phyloP scores from a whole-genome alignment of 1,140 invertebrate genomes.

The Pseudobourletiella spinata region DNA sequence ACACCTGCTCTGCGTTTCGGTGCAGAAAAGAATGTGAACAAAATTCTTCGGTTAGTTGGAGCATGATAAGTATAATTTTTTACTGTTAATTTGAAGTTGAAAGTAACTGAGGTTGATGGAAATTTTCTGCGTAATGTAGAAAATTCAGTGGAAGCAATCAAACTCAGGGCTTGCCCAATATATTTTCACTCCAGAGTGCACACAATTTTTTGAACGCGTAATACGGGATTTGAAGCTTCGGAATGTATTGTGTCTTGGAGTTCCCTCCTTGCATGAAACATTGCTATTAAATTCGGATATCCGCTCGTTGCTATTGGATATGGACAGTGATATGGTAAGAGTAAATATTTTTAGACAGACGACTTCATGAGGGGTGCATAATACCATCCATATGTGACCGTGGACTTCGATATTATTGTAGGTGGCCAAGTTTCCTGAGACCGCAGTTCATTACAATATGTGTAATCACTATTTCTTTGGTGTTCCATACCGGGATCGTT shows the following conservation, averaged over 20 bases:
- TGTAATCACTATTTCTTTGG: conserved; percentile 18
- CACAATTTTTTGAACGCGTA: neutral
- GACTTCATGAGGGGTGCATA: neutral
- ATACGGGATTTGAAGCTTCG: neutral
- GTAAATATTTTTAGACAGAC: neutral
- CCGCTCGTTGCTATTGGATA: conserved; percentile 8
- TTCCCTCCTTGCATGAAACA: conserved; percentile 3
- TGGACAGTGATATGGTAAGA: conserved; percentile 3
- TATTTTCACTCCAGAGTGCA: neutral
- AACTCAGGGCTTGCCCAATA: conserved; percentile 14
- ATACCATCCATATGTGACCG: neutral
- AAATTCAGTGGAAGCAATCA: neutral
- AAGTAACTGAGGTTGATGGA: too few relatives aligned
- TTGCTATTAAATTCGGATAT: neutral
- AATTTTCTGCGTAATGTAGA: too few relatives aligned
- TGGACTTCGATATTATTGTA: neutral
- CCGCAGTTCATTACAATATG: conserved; percentile 15
- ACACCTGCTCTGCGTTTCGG: too few relatives aligned
- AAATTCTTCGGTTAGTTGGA: too few relatives aligned
- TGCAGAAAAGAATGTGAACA: too few relatives aligned
- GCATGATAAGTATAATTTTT: too few relatives aligned
- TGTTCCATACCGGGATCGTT: neutral
- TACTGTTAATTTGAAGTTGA: neutral
- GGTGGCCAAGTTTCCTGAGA: neutral
- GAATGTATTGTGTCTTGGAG: conserved; percentile 11